Evolutionary conservation across 2,888 invertebrate species (phyloP).

Genomic region (Dromius quadrimaculatus): DNA sequence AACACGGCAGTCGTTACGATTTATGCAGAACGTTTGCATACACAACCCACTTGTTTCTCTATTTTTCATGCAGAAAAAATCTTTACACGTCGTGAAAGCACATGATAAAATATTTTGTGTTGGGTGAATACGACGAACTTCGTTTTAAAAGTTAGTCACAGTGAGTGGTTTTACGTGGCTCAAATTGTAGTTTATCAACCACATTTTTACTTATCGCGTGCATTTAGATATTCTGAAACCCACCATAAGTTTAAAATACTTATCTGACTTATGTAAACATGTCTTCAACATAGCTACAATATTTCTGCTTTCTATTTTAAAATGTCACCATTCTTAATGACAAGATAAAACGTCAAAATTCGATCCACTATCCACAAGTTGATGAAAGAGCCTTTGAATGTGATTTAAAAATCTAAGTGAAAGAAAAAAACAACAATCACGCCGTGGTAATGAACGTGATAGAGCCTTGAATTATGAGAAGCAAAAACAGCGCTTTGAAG

Average conservation of each 20-base stretch:
- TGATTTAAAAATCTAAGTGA: slow-evolving; percentile 9
- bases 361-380: too few species aligned
- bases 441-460: slow-evolving; percentile 10
- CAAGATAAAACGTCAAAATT: too few species aligned
- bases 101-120: slow-evolving; percentile 10
- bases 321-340: too few species aligned
- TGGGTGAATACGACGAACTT: neutral
- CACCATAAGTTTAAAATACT: too few species aligned
- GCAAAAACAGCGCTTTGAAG: slow-evolving; percentile 16
- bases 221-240: too few species aligned
- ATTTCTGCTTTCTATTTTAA: too few species aligned
- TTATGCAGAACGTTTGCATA: slow-evolving; percentile 41
- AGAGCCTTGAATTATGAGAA: slow-evolving; percentile 19
- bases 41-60: slow-evolving; percentile 34
- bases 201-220: too few species aligned
- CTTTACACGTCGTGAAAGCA: neutral
- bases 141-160: slow-evolving; percentile 1
- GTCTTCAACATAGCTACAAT: too few species aligned
- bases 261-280: too few species aligned
- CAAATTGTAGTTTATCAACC: too few species aligned
- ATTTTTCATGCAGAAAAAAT: slow-evolving; percentile 19
- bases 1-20: slow-evolving; percentile 2
- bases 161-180: too few species aligned
- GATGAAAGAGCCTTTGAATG: too few species aligned
- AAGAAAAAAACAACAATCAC: slow-evolving; percentile 12